A percentile compares a stretch with the other conserved stretches of the same genome.
Conservation (phyloP, 2,113 vertebrate species). For the Percina caprodes region DNA sequence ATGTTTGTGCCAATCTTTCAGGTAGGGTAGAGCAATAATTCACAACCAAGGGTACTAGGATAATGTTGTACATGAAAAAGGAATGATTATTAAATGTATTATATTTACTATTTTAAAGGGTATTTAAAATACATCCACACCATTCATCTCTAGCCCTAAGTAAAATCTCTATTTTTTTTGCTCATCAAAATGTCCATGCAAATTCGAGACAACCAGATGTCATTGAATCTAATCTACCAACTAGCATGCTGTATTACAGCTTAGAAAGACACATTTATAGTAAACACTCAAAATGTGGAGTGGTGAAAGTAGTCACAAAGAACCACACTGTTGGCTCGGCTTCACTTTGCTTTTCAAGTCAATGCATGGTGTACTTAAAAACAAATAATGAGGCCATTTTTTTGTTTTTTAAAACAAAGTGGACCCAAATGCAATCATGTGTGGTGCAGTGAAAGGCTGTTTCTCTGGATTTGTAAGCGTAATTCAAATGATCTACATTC, state of each 20-base stretch:
- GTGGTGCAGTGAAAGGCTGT: not conserved
- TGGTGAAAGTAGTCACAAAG: not conserved
- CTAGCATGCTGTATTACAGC: not conserved
- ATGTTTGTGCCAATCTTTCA: not conserved
- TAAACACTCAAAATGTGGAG: not conserved
- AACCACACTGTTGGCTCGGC: not conserved
- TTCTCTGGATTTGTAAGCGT: not conserved
- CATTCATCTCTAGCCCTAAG: not conserved
- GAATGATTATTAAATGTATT: too few relatives aligned
- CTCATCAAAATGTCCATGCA: not conserved
- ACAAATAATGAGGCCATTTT: not conserved
- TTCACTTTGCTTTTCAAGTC: not conserved
- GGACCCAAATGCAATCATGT: conserved; percentile 1
- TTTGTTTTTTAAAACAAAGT: not conserved
- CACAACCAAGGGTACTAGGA: not conserved
- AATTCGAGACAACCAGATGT: not conserved
- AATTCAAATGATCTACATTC: conserved; percentile 53
- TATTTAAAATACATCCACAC: not conserved
- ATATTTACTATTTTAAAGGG: too few relatives aligned
- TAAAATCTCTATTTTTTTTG: not conserved
- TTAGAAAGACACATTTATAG: not conserved
- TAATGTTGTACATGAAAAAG: not conserved
- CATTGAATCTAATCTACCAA: not conserved
- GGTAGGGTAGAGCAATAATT: not conserved
- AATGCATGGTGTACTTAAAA: not conserved